Evolutionary conservation across 2,797 vertebrate species (phyloP).

Genomic region (Leptatherina wallacei): DNA sequence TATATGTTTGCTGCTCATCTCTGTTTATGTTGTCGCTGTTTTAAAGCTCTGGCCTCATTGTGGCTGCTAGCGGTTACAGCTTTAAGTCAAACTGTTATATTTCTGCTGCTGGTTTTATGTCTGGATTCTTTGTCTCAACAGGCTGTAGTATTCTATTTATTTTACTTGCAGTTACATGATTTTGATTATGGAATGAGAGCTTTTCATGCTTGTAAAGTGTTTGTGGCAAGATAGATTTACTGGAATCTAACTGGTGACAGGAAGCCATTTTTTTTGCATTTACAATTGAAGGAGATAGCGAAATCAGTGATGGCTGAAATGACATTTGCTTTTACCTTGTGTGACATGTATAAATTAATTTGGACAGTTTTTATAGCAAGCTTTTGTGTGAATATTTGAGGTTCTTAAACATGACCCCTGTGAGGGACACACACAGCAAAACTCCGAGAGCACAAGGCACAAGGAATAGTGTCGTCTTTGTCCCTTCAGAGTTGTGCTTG

Average conservation of each 20-base stretch:
- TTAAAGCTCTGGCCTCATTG: constrained; percentile 9
- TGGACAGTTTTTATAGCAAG: constrained; percentile 16
- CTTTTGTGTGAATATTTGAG: constrained; percentile 46
- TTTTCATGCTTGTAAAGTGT: constrained; percentile 36
- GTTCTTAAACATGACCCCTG: constrained; percentile 50
- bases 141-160: constrained; percentile 15
- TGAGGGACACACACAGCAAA: constrained; percentile 33
- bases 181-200: constrained; percentile 34
- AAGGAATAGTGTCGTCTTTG: constrained; percentile 75
- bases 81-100: constrained; percentile 25
- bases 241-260: constrained; percentile 31
- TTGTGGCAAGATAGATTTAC: constrained; percentile 34
- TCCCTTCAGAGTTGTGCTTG: constrained; percentile 75
- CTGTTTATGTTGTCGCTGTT: constrained; percentile 18
- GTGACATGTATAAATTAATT: constrained; percentile 16
- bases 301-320: constrained; percentile 16
- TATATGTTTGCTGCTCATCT: constrained; percentile 19
- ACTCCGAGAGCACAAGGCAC: constrained; percentile 26
- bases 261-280: constrained; percentile 17
- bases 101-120: constrained; percentile 23
- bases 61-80: constrained; percentile 8
- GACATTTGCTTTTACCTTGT: constrained; percentile 19
- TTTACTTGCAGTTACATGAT: constrained; percentile 18
- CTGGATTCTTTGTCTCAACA: constrained; percentile 26
- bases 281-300: constrained; percentile 2